Evolutionary conservation across 23 tunicate genomes (phyloP), one percentile per base, ranked within the genome.

Genomic region (Styela clava): DNA sequence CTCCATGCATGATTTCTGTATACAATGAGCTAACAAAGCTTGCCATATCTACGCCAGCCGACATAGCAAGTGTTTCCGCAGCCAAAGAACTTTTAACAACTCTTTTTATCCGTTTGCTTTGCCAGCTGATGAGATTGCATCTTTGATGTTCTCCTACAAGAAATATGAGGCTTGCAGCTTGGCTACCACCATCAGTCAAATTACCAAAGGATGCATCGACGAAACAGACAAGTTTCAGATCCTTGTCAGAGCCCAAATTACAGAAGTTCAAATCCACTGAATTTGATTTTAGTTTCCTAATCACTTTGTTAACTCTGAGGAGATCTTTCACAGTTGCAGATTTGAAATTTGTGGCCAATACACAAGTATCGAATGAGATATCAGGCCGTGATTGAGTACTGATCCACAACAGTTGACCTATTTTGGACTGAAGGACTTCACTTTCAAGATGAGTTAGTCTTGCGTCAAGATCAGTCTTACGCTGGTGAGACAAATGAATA

Each of bases 311-410:
- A n/a, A n/a, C n/a, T n/a, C 28, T 7, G 18, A 44, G 33, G 23
- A 77, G 67, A 77, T 77, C 68, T 21, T 52, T 52, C 7, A 52
- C n/a, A n/a, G n/a, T n/a, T n/a, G n/a, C n/a, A n/a, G n/a, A n/a
- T n/a, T n/a, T n/a, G n/a, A n/a, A n/a, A n/a, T n/a, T n/a, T n/a
- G n/a, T n/a, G n/a, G n/a, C n/a, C n/a, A n/a, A n/a, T n/a, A n/a
- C n/a, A n/a, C 81, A 51, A 21, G 23, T 26, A 77, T 44, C 73
- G 34, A n/a, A 78, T 25, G 27, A 34, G 68, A 56, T 29, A 31
- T 78, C 82, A 2, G 82, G 82, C 24, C 82, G 5, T 29, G 82
- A 34, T 78, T 78, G 82, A n/a, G n/a, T n/a, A n/a, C n/a, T n/a
- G n/a, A n/a, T n/a, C n/a, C n/a, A n/a, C n/a, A 78, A 33, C 32